phyloP scores from a whole-genome alignment of 2,113 vertebrate species.

The Zeus faber region DNA sequence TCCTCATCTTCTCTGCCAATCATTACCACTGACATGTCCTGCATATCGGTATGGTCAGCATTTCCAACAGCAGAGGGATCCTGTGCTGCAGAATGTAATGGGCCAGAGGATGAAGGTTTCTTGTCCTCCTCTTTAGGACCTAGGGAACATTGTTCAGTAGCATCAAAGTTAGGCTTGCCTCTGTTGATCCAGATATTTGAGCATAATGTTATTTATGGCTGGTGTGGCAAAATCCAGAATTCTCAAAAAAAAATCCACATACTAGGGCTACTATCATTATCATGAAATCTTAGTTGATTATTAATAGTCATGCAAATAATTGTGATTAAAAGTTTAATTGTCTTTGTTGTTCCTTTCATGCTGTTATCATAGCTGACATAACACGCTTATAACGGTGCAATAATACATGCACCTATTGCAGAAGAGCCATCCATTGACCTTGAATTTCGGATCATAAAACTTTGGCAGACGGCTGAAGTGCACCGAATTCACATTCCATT shows the following conservation, averaged over 20 bases:
- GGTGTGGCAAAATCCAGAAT: neutral
- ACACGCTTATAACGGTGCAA: too few relatives aligned
- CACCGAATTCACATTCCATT: too few relatives aligned
- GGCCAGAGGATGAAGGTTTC: conserved; percentile 58
- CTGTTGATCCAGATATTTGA: neutral
- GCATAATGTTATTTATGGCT: neutral
- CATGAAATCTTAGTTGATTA: too few relatives aligned
- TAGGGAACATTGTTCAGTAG: conserved; percentile 29
- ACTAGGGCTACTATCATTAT: too few relatives aligned
- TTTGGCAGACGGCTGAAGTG: too few relatives aligned
- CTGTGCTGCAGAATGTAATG: conserved; percentile 74
- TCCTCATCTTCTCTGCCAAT: conserved; percentile 37
- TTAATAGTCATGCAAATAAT: too few relatives aligned
- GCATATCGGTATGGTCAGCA: conserved; percentile 48
- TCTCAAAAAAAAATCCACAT: neutral
- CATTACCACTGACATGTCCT: conserved; percentile 50
- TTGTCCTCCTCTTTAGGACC: conserved; percentile 76
- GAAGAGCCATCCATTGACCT: too few relatives aligned
- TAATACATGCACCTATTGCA: too few relatives aligned
- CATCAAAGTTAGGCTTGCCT: neutral
- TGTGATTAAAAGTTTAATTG: too few relatives aligned
- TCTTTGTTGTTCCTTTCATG: too few relatives aligned
- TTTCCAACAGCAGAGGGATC: conserved; percentile 64
- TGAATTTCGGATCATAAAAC: too few relatives aligned
- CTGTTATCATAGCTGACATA: too few relatives aligned